Base-by-base conservation (phyloP, 2,113 vertebrate genomes). In the Ophiodon elongatus region DNA sequence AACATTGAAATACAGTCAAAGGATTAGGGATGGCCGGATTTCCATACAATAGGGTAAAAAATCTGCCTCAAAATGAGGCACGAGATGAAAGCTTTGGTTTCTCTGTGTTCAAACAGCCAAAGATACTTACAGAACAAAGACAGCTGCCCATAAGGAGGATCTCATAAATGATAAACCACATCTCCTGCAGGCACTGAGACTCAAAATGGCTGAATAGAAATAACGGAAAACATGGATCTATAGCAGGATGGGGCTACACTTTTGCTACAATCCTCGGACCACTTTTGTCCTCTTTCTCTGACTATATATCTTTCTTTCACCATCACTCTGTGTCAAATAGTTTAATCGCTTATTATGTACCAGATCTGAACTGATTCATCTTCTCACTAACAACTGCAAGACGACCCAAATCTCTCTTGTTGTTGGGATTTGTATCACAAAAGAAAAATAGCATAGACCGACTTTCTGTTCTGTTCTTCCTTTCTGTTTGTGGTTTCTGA, bases 81-180 rank as follows among this genome's bases (percentile, higher is more conserved):
- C 13, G 71, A 90, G 82, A 90, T 88, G 76, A 92, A 89, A 92
- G 87, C 68, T 19, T 21, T 54, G 19, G 56, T 71, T 79, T 76
- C n/a, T 85, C 80, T 76, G 31, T 82, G 74, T 80, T 85, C 68
- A 84, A 81, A 85, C 54, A 80, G 8, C 11, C 35, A 71, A 17
- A 80, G 80, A 85, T n/a, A 73, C 69, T 81, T 60, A 72, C 1
- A 79, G 75, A 87, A 88, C 82, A 89, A 90, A 86, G 84, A 68
- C 25, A 56, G 74, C 25, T 31, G 54, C 35, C 75, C 31, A 69
- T 62, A 52, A 75, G 86, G 41, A 63, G 43, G 63, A 81, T 83
- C n/a, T 66, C 29, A 67, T 50, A 62, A 52, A 77, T 41, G 57
- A 88, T 82, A 82, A 80, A 45, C 19, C 27, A 33, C 33, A 63